Percentiles rank a stretch among this genome's conserved stretches.
These are phyloP conservation scores for Calliopum simillimum DNA, from an alignment of 2,888 invertebrate genomes.

Conservation along the genomic window DNA sequence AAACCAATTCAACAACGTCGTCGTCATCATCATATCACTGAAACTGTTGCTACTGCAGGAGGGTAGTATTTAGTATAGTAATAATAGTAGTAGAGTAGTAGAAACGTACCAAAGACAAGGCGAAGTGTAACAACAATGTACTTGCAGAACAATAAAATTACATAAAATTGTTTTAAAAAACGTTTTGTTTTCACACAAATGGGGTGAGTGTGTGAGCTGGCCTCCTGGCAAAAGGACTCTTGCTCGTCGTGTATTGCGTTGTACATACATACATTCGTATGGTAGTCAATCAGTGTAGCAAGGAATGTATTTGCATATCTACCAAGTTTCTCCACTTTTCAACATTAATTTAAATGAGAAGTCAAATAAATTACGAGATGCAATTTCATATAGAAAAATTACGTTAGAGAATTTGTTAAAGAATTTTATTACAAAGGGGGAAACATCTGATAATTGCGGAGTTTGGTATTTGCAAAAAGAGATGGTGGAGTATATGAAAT, in stretches of 20 bases:
- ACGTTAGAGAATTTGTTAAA: background rate
- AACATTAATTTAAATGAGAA: constrained; percentile 27
- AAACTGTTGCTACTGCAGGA: background rate
- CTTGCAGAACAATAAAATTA: constrained; percentile 13
- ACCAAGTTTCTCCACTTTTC: background rate
- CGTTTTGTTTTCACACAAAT: background rate
- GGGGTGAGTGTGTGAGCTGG: background rate
- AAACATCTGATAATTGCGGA: background rate
- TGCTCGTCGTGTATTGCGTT: background rate
- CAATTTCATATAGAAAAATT: constrained; percentile 13
- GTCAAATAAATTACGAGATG: constrained; percentile 21
- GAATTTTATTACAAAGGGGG: background rate
- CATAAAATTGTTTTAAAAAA: constrained; percentile 13
- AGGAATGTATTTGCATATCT: background rate
- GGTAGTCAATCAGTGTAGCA: constrained; percentile 3
- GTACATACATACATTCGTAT: no score
- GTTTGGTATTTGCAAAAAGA: background rate
- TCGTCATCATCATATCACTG: no score
- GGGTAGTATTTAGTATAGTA: background rate
- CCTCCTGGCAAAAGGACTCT: background rate
- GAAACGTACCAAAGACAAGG: background rate
- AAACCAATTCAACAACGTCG: background rate
- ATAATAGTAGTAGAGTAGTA: background rate
- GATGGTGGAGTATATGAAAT: background rate
- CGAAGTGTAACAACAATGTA: background rate